Percentiles rank a stretch among this genome's conserved stretches.
Evolutionary conservation across 2,888 invertebrate genomes (phyloP).

Genomic region (Amphimallon solstitiale): DNA sequence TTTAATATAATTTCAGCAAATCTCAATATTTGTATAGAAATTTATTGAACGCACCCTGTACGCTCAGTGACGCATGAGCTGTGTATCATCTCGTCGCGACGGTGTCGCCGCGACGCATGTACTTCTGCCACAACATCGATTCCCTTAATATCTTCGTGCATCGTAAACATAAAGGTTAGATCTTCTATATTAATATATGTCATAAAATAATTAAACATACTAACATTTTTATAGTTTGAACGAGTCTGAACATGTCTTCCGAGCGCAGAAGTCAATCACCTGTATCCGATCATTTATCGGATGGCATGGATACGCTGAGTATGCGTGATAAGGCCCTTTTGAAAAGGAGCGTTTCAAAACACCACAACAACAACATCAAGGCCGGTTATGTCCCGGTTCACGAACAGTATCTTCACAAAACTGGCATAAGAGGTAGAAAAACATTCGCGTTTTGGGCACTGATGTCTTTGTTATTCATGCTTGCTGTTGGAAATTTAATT

Average conservation of each 20-base stretch:
- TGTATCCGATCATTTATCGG: conserved; percentile 57
- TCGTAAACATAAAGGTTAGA: not conserved
- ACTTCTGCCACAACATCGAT: conserved; percentile 17
- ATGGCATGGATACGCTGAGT: conserved; percentile 57
- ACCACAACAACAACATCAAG: conserved; percentile 58
- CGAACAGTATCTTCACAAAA: conserved; percentile 55
- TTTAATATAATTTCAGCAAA: too few relatives aligned
- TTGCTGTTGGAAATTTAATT: conserved; percentile 83
- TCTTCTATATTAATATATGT: not conserved
- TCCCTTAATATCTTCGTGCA: not conserved
- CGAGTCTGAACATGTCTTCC: conserved; percentile 30
- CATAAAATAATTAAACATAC: not conserved
- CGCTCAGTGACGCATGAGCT: conserved; percentile 6
- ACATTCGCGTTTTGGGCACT: conserved; percentile 84
- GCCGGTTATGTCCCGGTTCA: conserved; percentile 59
- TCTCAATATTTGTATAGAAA: too few relatives aligned
- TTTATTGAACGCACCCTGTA: not conserved
- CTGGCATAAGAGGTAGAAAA: conserved; percentile 65
- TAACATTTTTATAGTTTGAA: conserved; percentile 19
- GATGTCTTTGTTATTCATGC: conserved; percentile 73
- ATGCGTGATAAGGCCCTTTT: conserved; percentile 56
- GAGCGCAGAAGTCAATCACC: conserved; percentile 54
- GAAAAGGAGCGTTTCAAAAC: conserved; percentile 53
- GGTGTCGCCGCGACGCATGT: conserved; percentile 2
- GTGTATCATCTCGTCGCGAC: not conserved